These are phyloP conservation scores for Ivindomyrus marchei DNA, from an alignment of 2,113 vertebrate genomes.

Conservation along the genomic window DNA sequence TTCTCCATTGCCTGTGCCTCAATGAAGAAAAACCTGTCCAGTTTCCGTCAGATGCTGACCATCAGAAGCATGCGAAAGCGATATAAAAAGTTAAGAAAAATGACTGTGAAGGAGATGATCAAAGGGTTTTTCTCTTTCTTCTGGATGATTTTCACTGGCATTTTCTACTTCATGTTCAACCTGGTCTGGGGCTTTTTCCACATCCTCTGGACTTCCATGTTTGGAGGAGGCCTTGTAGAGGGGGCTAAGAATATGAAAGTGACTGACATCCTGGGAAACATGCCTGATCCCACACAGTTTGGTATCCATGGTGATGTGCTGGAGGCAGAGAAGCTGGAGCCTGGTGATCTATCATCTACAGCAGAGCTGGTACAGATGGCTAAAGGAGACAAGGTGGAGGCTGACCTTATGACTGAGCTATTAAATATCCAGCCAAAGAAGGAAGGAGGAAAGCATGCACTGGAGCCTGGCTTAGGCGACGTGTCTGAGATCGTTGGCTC, in stretches of 20 bases:
- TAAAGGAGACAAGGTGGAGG: conserved; percentile 74
- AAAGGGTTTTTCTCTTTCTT: conserved; percentile 82
- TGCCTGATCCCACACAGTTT: conserved; percentile 97
- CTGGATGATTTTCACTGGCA: conserved; percentile 78
- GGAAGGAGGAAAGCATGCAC: conserved; percentile 77
- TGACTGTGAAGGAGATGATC: conserved; percentile 81
- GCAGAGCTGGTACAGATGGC: conserved; percentile 71
- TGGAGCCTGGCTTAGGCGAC: conserved; percentile 85
- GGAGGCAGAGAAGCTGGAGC: conserved; percentile 80
- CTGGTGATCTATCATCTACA: conserved; percentile 56
- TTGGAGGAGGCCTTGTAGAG: conserved; percentile 91
- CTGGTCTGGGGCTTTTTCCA: conserved; percentile 86
- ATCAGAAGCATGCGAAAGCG: conserved; percentile 79
- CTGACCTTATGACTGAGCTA: conserved; percentile 77
- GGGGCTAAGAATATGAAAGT: conserved; percentile 97
- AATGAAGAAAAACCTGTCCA: conserved; percentile 67
- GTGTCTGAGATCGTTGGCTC: conserved; percentile 78
- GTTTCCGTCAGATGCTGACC: conserved; percentile 71
- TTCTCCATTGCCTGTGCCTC: conserved; percentile 79
- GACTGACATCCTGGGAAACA: conserved; percentile 92
- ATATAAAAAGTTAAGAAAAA: conserved; percentile 79
- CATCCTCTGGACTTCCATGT: conserved; percentile 88
- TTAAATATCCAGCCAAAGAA: conserved; percentile 78
- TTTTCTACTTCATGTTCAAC: conserved; percentile 73
- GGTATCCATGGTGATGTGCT: conserved; percentile 88